phyloP scores from a whole-genome alignment of 2,113 vertebrate species.

The Chionis minor region DNA sequence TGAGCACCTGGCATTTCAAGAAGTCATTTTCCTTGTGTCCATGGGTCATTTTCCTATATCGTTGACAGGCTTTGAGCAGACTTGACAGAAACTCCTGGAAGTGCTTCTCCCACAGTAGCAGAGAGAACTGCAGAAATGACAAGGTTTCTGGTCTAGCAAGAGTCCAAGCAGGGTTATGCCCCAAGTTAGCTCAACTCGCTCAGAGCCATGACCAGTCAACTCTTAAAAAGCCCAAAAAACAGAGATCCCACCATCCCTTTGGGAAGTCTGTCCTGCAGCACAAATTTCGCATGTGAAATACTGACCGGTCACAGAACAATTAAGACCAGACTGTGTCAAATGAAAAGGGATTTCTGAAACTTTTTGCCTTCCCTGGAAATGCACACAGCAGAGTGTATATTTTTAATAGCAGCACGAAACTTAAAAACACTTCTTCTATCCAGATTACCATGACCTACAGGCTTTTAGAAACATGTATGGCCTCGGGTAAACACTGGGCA shows the following conservation, averaged over 20 bases:
- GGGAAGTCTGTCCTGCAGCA: neutral
- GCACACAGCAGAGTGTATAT: neutral
- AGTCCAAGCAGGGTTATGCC: neutral
- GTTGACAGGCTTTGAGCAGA: neutral
- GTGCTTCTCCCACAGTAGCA: neutral
- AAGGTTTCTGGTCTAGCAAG: neutral
- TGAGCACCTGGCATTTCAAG: conserved; percentile 40
- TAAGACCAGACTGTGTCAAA: neutral
- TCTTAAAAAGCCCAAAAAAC: neutral
- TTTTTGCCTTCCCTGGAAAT: neutral
- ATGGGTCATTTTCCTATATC: conserved; percentile 48
- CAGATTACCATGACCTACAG: neutral
- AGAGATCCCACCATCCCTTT: neutral
- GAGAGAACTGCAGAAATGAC: neutral
- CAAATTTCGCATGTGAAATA: neutral
- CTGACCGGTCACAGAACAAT: fast-evolving
- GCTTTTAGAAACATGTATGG: neutral
- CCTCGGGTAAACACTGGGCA: neutral
- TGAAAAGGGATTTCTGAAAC: neutral
- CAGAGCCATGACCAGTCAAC: neutral
- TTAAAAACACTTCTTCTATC: neutral
- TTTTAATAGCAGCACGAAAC: neutral
- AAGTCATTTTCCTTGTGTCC: conserved; percentile 43
- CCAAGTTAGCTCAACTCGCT: neutral
- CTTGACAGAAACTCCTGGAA: neutral